These are phyloP conservation scores for Chionis minor DNA, from an alignment of 2,113 vertebrate species.

Conservation along the genomic window DNA sequence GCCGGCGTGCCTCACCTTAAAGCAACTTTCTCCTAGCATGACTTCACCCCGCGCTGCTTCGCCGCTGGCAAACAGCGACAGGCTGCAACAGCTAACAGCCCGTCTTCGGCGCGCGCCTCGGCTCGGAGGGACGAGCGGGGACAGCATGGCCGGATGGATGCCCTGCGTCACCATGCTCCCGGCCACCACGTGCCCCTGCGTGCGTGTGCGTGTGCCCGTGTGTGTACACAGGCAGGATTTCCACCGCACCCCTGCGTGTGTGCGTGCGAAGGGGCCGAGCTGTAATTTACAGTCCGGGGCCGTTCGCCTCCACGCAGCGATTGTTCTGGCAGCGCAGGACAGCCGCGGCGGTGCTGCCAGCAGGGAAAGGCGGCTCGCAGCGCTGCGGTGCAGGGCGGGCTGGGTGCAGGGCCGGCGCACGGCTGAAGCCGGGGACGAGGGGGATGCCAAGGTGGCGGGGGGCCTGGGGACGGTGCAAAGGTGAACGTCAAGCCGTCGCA, in stretches of 20 bases:
- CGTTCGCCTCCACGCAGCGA: neutral
- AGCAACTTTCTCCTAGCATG: neutral
- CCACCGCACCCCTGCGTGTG: neutral
- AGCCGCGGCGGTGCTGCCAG: neutral
- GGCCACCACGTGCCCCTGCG: rapidly evolving
- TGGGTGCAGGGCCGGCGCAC: neutral
- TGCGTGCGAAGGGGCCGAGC: neutral
- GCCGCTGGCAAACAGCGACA: neutral
- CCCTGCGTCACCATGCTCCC: rapidly evolving
- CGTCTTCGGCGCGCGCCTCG: rapidly evolving
- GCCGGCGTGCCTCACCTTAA: neutral
- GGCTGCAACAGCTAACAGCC: neutral
- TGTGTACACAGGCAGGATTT: neutral
- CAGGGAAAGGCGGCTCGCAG: neutral
- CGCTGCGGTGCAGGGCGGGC: neutral
- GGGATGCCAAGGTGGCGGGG: neutral
- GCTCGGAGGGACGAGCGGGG: neutral
- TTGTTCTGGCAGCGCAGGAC: neutral
- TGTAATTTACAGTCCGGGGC: slow-evolving; percentile 19
- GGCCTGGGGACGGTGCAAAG: rapidly evolving
- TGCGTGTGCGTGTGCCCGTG: neutral
- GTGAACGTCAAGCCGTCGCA: rapidly evolving
- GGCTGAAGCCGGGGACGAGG: neutral
- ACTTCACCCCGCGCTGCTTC: neutral
- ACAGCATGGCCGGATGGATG: rapidly evolving